A percentile compares a stretch with the other conserved stretches of the same genome.
These are phyloP conservation scores for Rhamnusium bicolor DNA, from an alignment of 2,888 invertebrate species.

Conservation along the genomic window DNA sequence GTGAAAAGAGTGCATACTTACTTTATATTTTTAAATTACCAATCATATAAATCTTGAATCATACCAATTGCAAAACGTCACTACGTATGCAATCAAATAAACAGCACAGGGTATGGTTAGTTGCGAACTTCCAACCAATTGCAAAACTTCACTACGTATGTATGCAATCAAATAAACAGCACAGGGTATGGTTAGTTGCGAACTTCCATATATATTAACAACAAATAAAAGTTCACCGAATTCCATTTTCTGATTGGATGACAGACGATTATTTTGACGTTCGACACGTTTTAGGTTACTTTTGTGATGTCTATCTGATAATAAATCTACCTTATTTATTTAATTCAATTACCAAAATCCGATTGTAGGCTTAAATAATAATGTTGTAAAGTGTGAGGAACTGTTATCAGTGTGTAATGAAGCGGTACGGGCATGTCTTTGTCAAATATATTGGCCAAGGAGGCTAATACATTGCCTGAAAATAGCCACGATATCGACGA, in stretches of 20 bases:
- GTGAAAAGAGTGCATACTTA: no score
- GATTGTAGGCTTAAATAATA: neutral
- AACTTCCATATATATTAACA: no score
- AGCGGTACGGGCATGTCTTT: constrained; percentile 56
- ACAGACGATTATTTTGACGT: constrained; percentile 39
- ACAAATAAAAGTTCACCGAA: constrained; percentile 37
- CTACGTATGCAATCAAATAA: neutral
- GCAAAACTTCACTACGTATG: no score
- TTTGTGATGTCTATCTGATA: constrained; percentile 12
- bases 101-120: neutral
- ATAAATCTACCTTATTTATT: constrained; percentile 24
- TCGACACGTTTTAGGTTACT: constrained; percentile 44
- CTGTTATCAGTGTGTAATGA: constrained; percentile 51
- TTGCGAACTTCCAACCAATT: no score
- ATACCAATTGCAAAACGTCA: no score
- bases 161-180: no score
- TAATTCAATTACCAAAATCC: constrained; percentile 4
- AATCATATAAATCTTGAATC: no score
- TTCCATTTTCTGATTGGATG: constrained; percentile 38
- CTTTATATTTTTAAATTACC: no score
- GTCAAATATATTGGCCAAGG: constrained; percentile 50
- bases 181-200: no score
- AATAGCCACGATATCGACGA: constrained; percentile 48
- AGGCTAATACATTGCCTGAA: constrained; percentile 46
- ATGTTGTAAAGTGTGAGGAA: constrained; percentile 27